Evolutionary conservation across 2,888 invertebrate genomes (phyloP), one percentile per base, ranked within the genome.

Genomic region (Trissolcus japonicus): DNA sequence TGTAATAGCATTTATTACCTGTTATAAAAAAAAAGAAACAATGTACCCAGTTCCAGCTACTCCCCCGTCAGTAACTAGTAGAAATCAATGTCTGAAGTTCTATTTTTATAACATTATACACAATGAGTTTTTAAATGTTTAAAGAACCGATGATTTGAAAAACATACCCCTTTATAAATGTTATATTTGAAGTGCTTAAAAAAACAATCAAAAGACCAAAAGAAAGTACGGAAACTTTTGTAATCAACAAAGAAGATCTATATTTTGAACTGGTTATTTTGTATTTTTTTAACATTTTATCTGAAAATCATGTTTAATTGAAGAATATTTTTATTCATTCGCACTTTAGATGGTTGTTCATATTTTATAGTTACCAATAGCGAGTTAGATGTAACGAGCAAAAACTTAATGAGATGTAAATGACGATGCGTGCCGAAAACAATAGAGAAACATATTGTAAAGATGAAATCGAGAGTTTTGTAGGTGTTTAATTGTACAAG

Each of bases 1-100:
- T 67, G 67, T 57, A 68, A 63, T 75, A 75, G 59, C 62, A 68
- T 68, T 68, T 57, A 69, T 56, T n/a, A 63, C 17, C 17, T 71
- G 71, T 71, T 57, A 62, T 16, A 7, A 53, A 46, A 46, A n/a
- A 46, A 46, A 35, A 35, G 35, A 35, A 16, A 46, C 6, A 46
- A 16, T 46, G 46, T 46, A 17, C 51, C 51, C 51, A 16, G 19
- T 21, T 14, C 21, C n/a, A 35, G 11, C 19, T 53, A 17, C 54
- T 7, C 14, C 17, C 1, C 21, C 25, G 2, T 6, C n/a, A 59
- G 53, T 53, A 67, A 60, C 43, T 67, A 67, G 67, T 53, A 29
- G n/a, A 16, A 14, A 60, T 60, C 48, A 48, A 35, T 68, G 48
- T 61, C 61, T 69, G 55, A 69, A 69, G 50, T 55, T 48, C 7